Evolutionary conservation across 2,113 vertebrate species (phyloP).

Genomic region (Chionodraco myersi): DNA sequence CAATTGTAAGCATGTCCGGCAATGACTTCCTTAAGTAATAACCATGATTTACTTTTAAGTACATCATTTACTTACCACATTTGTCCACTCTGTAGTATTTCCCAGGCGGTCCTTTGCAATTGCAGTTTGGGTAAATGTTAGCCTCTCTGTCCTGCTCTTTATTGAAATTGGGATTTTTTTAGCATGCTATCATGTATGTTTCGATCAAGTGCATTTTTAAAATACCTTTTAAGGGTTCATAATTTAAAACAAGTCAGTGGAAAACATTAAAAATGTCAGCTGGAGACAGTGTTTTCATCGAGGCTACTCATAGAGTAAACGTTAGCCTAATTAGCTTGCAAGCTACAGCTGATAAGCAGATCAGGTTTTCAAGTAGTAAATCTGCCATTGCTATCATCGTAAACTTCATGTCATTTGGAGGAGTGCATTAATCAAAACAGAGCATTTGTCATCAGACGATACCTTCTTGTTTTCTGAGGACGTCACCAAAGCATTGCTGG

Average conservation of each 20-base stretch:
- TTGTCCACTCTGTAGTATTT: background rate
- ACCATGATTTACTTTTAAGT: background rate
- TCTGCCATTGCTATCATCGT: background rate
- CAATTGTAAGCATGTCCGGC: background rate
- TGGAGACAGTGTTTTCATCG: background rate
- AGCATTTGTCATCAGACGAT: conserved; percentile 26
- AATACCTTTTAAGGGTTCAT: background rate
- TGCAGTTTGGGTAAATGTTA: background rate
- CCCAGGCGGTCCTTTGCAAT: background rate
- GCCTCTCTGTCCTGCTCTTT: background rate
- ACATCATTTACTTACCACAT: background rate
- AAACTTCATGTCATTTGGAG: background rate
- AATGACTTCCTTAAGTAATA: background rate
- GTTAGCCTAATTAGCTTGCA: background rate
- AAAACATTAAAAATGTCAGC: background rate
- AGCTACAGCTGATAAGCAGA: background rate
- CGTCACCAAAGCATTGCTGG: conserved; percentile 53
- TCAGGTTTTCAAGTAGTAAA: background rate
- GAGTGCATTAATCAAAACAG: conserved; percentile 5
- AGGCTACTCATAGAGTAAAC: background rate
- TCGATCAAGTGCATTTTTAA: background rate
- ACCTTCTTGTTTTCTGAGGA: conserved; percentile 40
- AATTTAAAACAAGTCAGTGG: background rate
- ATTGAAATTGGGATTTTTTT: background rate
- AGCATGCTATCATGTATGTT: background rate